Evolutionary conservation across 2,113 vertebrate genomes (phyloP).

Genomic region (Channa argus): DNA sequence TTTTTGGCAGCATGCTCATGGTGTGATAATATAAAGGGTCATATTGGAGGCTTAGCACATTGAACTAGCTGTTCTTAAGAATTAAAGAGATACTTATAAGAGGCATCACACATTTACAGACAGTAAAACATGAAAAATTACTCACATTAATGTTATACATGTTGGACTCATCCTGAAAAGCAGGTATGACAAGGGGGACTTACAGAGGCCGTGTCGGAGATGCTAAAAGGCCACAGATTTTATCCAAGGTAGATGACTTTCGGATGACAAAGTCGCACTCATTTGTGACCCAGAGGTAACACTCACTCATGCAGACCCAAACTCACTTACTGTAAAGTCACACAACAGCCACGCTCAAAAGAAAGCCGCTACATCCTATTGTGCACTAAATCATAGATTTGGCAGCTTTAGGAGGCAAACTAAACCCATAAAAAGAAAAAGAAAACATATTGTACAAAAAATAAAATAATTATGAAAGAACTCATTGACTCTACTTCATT

Average conservation of each 20-base stretch:
- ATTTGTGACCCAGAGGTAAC: slow-evolving; percentile 26
- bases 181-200: slow-evolving; percentile 68
- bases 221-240: slow-evolving; percentile 79
- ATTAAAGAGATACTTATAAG: slow-evolving; percentile 44
- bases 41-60: slow-evolving; percentile 55
- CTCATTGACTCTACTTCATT: slow-evolving; percentile 56
- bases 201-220: slow-evolving; percentile 72
- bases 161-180: slow-evolving; percentile 69
- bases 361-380: slow-evolving; percentile 69
- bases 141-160: slow-evolving; percentile 59
- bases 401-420: slow-evolving; percentile 69
- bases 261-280: slow-evolving; percentile 48
- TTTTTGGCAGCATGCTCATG: slow-evolving; percentile 76
- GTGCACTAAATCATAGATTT: slow-evolving; percentile 66
- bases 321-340: slow-evolving; percentile 48
- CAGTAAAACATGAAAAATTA: slow-evolving; percentile 71
- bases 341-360: slow-evolving; percentile 45
- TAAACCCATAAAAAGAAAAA: slow-evolving; percentile 52
- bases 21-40: slow-evolving; percentile 55
- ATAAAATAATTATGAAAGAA: slow-evolving; percentile 56
- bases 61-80: slow-evolving; percentile 52
- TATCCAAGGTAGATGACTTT: slow-evolving; percentile 74
- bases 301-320: slow-evolving; percentile 57
- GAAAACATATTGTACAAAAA: slow-evolving; percentile 53
- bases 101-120: slow-evolving; percentile 67